Evolutionary conservation across 2,888 invertebrate species (phyloP), one percentile per base, ranked within the genome.

Genomic region (Hanleya hanleyi): DNA sequence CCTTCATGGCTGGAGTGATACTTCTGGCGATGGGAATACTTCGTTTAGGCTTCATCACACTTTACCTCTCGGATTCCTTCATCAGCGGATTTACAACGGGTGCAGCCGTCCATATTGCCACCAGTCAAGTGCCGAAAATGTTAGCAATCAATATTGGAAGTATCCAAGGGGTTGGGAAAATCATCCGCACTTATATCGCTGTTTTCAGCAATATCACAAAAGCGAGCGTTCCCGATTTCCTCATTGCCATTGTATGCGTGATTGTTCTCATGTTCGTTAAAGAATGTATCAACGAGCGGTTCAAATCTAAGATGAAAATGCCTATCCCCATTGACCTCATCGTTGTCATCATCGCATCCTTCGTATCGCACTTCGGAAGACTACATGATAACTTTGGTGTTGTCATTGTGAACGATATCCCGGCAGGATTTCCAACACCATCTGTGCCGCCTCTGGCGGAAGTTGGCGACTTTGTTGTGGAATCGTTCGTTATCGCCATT

Each of bases 251-350:
- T 0, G 62, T 86, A 1, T 75, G 82, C 15, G 82, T 86, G 15
- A 76, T 81, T 2, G 73, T 85, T 1, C 82, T 89, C 41, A 62
- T 87, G 33, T 69, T 87, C 35, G 84, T 88, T 5, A 89, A 89
- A 68, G 84, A 87, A 61, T 86, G 83, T 70, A 79, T 89, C 32
- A 90, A 89, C 74, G 87, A 88, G 69, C 77, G 86, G 22, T 87
- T 87, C 72, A 86, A 86, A 61, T 74, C 84, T 35, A 88, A 85
- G 76, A 80, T 88, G n/a, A 82, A 81, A 18, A 83, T 87, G 9
- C 90, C 90, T 0, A 85, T 91, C 41, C 91, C 91, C 4, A 85
- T 86, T 3, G 91, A 91, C 75, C 80, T 91, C 4, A 77, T 90
- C 26, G 86, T 88, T 4, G 87, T 89, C 12, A 81, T 87, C 5